Evolutionary conservation across 2,113 vertebrate genomes (phyloP).

Genomic region (Diphyllodes magnificus): DNA sequence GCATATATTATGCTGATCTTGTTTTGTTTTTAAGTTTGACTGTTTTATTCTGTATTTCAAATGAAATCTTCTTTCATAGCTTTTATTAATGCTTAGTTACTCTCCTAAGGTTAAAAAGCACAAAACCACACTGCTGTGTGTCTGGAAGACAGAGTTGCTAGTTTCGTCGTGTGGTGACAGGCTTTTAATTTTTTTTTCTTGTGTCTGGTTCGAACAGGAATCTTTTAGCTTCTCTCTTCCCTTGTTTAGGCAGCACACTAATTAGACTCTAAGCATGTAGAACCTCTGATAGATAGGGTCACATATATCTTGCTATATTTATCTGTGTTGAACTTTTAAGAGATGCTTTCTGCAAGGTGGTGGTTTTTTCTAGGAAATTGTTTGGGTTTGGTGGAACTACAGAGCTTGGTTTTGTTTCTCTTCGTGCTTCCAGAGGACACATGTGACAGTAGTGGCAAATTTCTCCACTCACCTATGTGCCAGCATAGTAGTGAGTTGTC

Average conservation of each 20-base stretch:
- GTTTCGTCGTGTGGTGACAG: not conserved
- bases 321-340: not conserved
- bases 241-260: not conserved
- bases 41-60: not conserved
- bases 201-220: not conserved
- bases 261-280: not conserved
- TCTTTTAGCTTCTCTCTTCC: not conserved
- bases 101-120: not conserved
- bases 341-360: not conserved
- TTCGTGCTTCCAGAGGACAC: not conserved
- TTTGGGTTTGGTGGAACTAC: accelerated
- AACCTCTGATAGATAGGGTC: not conserved
- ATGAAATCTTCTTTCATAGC: not conserved
- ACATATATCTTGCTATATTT: accelerated
- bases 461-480: not conserved
- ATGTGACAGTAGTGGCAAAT: not conserved
- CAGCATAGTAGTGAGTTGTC: not conserved
- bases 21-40: not conserved
- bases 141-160: not conserved
- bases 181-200: not conserved
- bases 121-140: not conserved
- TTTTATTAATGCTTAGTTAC: not conserved
- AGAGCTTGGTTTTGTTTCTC: not conserved
- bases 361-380: not conserved
- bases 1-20: not conserved